Percentiles rank a stretch among this genome's conserved stretches.
Conservation (phyloP, 2,888 invertebrate genomes). For the Cryptocheilus praepositus region DNA sequence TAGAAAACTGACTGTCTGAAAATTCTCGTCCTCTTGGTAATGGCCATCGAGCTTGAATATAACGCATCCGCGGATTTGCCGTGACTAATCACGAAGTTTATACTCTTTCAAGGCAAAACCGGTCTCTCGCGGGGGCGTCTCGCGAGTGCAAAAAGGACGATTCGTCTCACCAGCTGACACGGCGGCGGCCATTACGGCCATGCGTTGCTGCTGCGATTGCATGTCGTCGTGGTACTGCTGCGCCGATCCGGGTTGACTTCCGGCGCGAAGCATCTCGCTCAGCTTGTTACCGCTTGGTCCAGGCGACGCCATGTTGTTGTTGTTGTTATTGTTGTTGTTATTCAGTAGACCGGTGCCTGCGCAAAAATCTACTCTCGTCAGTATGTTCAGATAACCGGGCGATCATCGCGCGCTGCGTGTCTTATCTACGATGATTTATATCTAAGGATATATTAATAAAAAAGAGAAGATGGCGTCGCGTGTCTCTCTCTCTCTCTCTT, state of each 20-base stretch:
- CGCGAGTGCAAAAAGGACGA: no score
- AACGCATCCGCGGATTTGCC: no score
- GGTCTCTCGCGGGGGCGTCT: no score
- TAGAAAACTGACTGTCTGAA: no score
- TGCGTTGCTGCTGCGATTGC: slow-evolving; percentile 80
- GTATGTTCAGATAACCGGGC: slow-evolving; percentile 49
- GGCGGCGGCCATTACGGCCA: slow-evolving; percentile 74
- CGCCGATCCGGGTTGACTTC: slow-evolving; percentile 70
- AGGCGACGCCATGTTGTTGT: slow-evolving; percentile 77
- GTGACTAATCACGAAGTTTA: no score
- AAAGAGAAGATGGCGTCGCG: no score
- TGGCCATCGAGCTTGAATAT: no score
- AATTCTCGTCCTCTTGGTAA: no score
- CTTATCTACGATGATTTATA: slow-evolving; percentile 9
- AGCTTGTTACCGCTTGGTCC: slow-evolving; percentile 73
- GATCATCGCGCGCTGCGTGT: slow-evolving; percentile 17
- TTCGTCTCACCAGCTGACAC: slow-evolving; percentile 69
- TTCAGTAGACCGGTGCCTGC: slow-evolving; percentile 81
- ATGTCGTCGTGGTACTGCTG: slow-evolving; percentile 76
- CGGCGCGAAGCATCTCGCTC: slow-evolving; percentile 72
- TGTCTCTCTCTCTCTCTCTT: no score
- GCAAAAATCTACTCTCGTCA: slow-evolving; percentile 76
- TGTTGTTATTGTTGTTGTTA: slow-evolving; percentile 83
- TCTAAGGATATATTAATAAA: not conserved
- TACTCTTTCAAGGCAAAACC: no score